A percentile compares a stretch with the other conserved stretches of the same genome.
These are phyloP conservation scores for Pycnonotus jocosus DNA, from an alignment of 2,113 vertebrate species.

Conservation along the genomic window DNA sequence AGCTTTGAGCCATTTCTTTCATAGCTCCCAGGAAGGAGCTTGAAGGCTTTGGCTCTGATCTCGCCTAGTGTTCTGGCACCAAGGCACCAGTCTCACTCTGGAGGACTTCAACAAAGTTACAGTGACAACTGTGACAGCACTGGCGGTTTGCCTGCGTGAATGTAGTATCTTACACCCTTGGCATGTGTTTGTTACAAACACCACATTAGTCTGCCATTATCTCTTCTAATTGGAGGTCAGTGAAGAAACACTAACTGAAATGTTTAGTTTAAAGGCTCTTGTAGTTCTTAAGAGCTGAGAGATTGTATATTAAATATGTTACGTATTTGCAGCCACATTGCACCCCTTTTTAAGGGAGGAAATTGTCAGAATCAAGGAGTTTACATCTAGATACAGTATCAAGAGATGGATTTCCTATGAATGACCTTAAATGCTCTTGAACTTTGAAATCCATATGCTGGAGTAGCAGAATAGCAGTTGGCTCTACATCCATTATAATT, in stretches of 20 bases:
- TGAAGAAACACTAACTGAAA: background rate
- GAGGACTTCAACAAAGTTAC: background rate
- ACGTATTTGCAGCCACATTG: background rate
- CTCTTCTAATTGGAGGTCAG: background rate
- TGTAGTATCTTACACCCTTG: background rate
- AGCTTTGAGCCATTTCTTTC: background rate
- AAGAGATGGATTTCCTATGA: background rate
- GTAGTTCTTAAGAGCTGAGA: background rate
- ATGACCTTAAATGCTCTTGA: background rate
- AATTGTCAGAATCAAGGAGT: background rate
- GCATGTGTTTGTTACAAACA: background rate
- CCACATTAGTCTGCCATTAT: background rate
- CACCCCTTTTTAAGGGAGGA: background rate
- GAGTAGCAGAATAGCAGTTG: background rate
- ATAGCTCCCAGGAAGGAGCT: background rate
- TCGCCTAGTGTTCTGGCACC: background rate
- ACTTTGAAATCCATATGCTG: background rate
- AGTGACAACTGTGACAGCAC: background rate
- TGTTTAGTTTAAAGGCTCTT: background rate
- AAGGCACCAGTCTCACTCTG: background rate
- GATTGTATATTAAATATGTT: background rate
- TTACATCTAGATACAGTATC: background rate
- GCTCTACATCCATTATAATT: background rate
- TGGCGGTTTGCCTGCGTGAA: background rate
- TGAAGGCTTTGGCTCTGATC: background rate